phyloP scores from a whole-genome alignment of 1,140 invertebrate genomes.

The Drosophila saltans region DNA sequence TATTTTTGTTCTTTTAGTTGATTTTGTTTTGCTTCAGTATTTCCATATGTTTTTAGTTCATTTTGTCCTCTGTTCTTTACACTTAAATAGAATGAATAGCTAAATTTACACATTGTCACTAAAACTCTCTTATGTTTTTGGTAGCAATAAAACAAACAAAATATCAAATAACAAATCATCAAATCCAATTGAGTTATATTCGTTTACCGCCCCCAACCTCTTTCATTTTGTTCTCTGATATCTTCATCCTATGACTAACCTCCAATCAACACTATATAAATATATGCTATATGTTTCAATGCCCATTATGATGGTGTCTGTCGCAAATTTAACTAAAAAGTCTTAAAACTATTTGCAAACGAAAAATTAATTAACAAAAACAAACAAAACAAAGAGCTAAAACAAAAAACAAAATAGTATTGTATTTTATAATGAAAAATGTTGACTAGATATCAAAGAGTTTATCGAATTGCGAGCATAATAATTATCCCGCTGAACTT shows the following conservation, averaged over 20 bases:
- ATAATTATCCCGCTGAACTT: conserved; percentile 11
- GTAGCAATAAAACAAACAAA: conserved; percentile 57
- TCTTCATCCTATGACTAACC: conserved; percentile 37
- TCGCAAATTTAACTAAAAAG: neutral
- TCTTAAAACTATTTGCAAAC: conserved; percentile 3
- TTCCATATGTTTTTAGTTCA: conserved; percentile 54
- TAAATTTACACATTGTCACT: conserved; percentile 55
- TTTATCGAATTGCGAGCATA: conserved; percentile 11
- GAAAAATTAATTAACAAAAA: conserved; percentile 1
- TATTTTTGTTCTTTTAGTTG: conserved; percentile 21
- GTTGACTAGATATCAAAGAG: conserved; percentile 15
- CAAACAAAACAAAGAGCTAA: neutral
- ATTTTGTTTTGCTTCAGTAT: conserved; percentile 68
- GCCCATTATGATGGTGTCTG: conserved; percentile 20
- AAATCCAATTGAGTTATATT: conserved; percentile 60
- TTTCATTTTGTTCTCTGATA: conserved; percentile 43
- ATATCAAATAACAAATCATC: conserved; percentile 74
- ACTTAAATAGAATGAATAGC: conserved; percentile 36
- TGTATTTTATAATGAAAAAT: conserved; percentile 7
- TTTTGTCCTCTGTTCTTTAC: conserved; percentile 31
- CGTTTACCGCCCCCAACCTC: conserved; percentile 35
- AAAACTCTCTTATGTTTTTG: conserved; percentile 33
- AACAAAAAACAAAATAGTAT: conserved; percentile 20
- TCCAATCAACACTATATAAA: conserved; percentile 21
- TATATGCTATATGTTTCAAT: neutral